These are phyloP conservation scores for Nymphalis polychloros DNA, from an alignment of 2,888 invertebrate species.

Conservation along the genomic window DNA sequence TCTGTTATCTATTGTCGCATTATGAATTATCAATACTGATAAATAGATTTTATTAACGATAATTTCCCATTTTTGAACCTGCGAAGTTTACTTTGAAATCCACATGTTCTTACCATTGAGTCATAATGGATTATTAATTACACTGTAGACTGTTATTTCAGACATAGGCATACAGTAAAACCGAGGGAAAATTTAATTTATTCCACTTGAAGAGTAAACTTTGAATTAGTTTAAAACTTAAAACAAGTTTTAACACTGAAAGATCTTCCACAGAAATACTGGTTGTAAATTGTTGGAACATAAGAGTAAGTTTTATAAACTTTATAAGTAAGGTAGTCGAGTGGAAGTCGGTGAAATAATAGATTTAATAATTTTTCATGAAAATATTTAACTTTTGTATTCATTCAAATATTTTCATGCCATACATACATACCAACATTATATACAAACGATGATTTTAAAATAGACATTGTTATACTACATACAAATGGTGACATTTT, in stretches of 20 bases:
- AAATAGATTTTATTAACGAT: neutral
- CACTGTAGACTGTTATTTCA: neutral
- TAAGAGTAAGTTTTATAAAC: conserved; percentile 16
- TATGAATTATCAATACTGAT: too few species aligned
- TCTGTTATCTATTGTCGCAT: too few species aligned
- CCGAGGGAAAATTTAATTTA: conserved; percentile 21
- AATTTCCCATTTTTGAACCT: neutral
- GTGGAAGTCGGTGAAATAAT: conserved; percentile 11
- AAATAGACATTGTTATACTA: too few species aligned
- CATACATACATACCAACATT: neutral
- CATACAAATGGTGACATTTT: too few species aligned
- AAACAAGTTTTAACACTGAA: conserved; percentile 27
- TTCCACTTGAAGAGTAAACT: conserved; percentile 25
- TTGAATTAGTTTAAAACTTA: conserved; percentile 25
- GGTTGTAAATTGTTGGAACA: conserved; percentile 25
- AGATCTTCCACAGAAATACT: conserved; percentile 24
- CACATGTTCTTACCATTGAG: neutral
- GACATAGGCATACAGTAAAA: conserved; percentile 4
- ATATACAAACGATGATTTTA: neutral
- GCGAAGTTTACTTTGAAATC: neutral
- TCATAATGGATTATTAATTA: neutral
- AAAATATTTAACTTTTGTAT: neutral
- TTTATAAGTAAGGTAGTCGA: conserved; percentile 9
- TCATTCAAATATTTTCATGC: neutral
- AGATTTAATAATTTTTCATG: neutral